phyloP scores from a whole-genome alignment of 2,113 vertebrate genomes.

The Chaenogobius annularis region DNA sequence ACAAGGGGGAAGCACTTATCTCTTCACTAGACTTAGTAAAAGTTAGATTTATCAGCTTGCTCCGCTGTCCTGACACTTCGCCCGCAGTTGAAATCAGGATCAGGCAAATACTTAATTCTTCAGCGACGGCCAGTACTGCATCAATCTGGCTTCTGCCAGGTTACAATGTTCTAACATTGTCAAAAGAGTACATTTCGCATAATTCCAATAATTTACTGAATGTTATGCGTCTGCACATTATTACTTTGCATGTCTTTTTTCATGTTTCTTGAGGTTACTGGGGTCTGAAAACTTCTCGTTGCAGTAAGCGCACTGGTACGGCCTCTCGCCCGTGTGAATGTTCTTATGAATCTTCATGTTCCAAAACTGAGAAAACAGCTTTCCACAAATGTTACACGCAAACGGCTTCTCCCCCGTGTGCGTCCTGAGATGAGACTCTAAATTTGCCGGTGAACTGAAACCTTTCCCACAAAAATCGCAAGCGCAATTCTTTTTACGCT shows the following conservation, averaged over 20 bases:
- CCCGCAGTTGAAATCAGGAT: no score
- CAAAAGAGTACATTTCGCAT: no score
- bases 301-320: slow-evolving; percentile 58
- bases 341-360: slow-evolving; percentile 72
- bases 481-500: slow-evolving; percentile 40
- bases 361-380: slow-evolving; percentile 70
- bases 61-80: no score
- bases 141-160: no score
- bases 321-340: slow-evolving; percentile 69
- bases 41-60: no score
- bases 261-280: slow-evolving; percentile 72
- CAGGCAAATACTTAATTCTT: no score
- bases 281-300: slow-evolving; percentile 66
- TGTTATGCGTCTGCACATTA: neutral
- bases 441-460: slow-evolving; percentile 57
- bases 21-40: no score
- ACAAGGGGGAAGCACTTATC: no score
- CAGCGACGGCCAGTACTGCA: no score
- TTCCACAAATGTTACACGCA: slow-evolving; percentile 63
- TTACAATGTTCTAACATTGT: no score
- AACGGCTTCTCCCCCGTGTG: slow-evolving; percentile 71
- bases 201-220: no score
- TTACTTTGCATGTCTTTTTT: slow-evolving; percentile 50
- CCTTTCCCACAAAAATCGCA: slow-evolving; percentile 65
- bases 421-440: slow-evolving; percentile 66